Evolutionary conservation across 2,113 vertebrate genomes (phyloP).

Genomic region (Sorex fumeus): DNA sequence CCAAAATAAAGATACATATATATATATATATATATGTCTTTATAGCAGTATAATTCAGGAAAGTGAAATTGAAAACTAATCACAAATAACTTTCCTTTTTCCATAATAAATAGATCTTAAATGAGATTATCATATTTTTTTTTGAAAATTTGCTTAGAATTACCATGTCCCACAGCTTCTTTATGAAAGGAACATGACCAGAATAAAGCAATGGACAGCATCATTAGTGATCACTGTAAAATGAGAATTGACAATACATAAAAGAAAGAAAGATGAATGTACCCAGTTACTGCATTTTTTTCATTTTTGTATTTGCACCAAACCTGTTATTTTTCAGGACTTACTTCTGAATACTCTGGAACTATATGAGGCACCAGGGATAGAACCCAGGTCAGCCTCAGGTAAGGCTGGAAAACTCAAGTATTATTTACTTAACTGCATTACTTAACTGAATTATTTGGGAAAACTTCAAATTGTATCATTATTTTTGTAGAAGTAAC

Average conservation of each 20-base stretch:
- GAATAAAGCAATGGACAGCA: slow-evolving; percentile 45
- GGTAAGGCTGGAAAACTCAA: slow-evolving; percentile 23
- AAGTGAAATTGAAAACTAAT: slow-evolving; percentile 62
- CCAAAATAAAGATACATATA: slow-evolving; percentile 30
- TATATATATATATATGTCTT: slow-evolving; percentile 26
- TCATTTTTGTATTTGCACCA: too few relatives aligned
- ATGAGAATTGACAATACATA: slow-evolving; percentile 4
- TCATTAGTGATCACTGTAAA: not conserved
- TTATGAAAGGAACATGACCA: slow-evolving; percentile 36
- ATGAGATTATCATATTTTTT: slow-evolving; percentile 67
- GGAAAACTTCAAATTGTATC: slow-evolving; percentile 9
- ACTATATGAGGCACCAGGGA: too few relatives aligned
- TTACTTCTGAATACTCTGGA: too few relatives aligned
- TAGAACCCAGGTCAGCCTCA: too few relatives aligned
- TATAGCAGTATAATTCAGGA: slow-evolving; percentile 64
- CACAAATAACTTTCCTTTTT: slow-evolving; percentile 63
- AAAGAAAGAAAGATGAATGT: too few relatives aligned
- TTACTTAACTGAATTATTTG: slow-evolving; percentile 20
- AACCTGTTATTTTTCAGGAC: too few relatives aligned
- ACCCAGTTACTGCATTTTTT: too few relatives aligned
- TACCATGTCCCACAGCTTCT: not conserved
- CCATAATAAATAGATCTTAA: slow-evolving; percentile 45
- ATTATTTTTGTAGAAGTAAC: slow-evolving; percentile 52
- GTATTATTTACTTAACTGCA: slow-evolving; percentile 40
- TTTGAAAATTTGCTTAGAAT: slow-evolving; percentile 31